Evolutionary conservation across 2,113 vertebrate species (phyloP), one percentile per base, ranked within the genome.

Genomic region (Embiotoca jacksoni): DNA sequence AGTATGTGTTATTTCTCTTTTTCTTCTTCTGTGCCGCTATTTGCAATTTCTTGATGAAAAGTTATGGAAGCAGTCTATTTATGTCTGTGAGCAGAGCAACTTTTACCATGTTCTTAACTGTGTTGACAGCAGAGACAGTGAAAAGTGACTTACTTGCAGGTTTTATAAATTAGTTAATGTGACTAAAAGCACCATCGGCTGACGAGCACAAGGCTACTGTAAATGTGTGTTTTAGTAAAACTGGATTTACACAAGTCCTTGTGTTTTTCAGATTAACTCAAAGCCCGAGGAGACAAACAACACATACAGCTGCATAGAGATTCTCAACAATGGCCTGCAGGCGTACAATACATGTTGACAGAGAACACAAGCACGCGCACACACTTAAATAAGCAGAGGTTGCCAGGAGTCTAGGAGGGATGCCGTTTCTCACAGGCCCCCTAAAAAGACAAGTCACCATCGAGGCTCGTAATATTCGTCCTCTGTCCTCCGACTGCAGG

Each of bases 371-470:
- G 30, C 36, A 50, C 10, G 7, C 16, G 9, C 23, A 56, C 35
- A 35, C 53, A 37, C 32, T 58, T 76, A 80, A 70, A 78, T 52
- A 80, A 80, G 65, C 31, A 59, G 50, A 67, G 16, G 66, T 54
- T 62, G 75, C 66, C 56, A 64, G 82, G 61, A 86, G 68, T 87
- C 37, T 58, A 46, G 37, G 71, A 3, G 5, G 56, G 52, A 69
- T 67, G 49, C 64, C 1, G 57, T 82, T 92, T 92, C 83, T 81
- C 89, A 83, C 72, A 59, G 54, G 46, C 80, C 69, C 64, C 82
- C 84, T 80, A 90, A 87, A 23, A 54, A 69, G 75, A 78, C 69
- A 75, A 77, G 78, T 78, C 75, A 74, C 83, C 23, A 37, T 59
- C n/a, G 54, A 60, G 47, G 77, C 72, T 63, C 49, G 65, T 56